Percentiles rank a stretch among this genome's conserved stretches.
Evolutionary conservation across 2,888 invertebrate species (phyloP).

Genomic region (Lasius fuliginosus): DNA sequence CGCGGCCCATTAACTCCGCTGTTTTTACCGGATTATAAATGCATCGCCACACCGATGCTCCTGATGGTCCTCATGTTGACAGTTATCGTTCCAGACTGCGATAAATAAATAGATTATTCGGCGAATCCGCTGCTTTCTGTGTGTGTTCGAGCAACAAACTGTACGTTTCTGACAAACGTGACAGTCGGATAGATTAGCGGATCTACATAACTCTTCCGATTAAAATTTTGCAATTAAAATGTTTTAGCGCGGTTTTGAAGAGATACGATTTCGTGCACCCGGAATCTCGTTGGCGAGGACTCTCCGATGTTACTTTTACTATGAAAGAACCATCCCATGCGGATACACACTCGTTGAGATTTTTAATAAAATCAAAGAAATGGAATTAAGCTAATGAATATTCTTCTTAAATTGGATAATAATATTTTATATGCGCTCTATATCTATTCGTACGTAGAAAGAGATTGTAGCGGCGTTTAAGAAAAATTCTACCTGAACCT

Average conservation of each 20-base stretch:
- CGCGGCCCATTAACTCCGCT: constrained; percentile 77
- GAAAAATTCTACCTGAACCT: constrained; percentile 16
- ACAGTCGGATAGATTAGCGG: constrained; percentile 37
- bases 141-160: constrained; percentile 29
- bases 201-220: constrained; percentile 15
- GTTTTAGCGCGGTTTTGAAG: neutral
- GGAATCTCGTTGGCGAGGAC: neutral
- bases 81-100: constrained; percentile 58
- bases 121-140: constrained; percentile 2
- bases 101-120: constrained; percentile 45
- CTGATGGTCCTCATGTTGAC: constrained; percentile 56
- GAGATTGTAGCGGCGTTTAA: neutral
- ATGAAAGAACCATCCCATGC: neutral
- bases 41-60: constrained; percentile 70
- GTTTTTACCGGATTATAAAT: constrained; percentile 77
- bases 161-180: constrained; percentile 27
- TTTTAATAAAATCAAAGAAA: neutral
- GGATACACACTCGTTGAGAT: neutral
- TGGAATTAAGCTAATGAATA: neutral
- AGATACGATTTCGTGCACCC: constrained; percentile 27
- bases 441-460: neutral
- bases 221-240: neutral
- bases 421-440: neutral
- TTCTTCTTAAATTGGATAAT: neutral
- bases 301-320: neutral